phyloP scores from a whole-genome alignment of 2,797 vertebrate genomes.

The Moxostoma hubbsi region DNA sequence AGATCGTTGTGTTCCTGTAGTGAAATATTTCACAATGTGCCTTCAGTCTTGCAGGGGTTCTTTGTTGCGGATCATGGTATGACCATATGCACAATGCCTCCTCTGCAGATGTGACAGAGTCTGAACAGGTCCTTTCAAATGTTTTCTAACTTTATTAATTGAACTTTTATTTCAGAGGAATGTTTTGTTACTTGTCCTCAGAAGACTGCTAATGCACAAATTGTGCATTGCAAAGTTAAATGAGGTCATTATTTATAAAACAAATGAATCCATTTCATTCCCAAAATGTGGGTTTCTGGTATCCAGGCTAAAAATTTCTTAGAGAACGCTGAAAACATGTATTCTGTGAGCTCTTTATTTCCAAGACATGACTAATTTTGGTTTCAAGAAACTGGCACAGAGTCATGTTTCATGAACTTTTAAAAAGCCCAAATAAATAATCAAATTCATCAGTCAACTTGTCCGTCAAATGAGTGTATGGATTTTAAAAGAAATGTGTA shows the following conservation, averaged over 20 bases:
- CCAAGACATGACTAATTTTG: not conserved
- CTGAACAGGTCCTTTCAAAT: not conserved
- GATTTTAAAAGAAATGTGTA: constrained; percentile 72
- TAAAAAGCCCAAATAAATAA: constrained; percentile 75
- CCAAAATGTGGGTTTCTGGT: constrained; percentile 47
- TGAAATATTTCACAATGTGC: constrained; percentile 57
- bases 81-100: constrained; percentile 13
- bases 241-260: constrained; percentile 63
- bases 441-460: constrained; percentile 82
- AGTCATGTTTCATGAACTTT: constrained; percentile 81
- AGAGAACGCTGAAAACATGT: not conserved
- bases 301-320: constrained; percentile 13
- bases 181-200: not conserved
- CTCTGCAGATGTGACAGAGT: not conserved
- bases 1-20: constrained; percentile 50
- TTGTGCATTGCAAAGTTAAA: not conserved
- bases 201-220: not conserved
- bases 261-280: constrained; percentile 34
- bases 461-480: constrained; percentile 88
- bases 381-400: constrained; percentile 1
- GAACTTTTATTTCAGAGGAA: not conserved
- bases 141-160: not conserved
- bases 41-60: constrained; percentile 36
- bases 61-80: not conserved
- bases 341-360: not conserved